Percentiles rank a stretch among this genome's conserved stretches.
phyloP scores from a whole-genome alignment of 2,113 vertebrate species.

The Ellobius talpinus region DNA sequence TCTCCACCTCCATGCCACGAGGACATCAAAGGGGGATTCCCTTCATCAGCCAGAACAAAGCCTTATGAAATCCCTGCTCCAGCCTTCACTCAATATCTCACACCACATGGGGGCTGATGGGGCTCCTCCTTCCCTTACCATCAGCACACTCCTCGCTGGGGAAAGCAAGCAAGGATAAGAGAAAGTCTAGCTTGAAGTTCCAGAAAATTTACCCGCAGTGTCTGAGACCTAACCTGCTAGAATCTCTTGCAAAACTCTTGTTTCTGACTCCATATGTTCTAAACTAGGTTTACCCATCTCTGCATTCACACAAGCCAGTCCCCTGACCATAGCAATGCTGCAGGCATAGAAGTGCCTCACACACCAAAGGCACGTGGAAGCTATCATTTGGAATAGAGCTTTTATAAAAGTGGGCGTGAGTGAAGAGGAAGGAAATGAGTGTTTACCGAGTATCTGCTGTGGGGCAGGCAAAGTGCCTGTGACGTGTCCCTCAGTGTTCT shows the following conservation, averaged over 20 bases:
- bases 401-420: neutral
- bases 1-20: neutral
- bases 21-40: slow-evolving; percentile 63
- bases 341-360: neutral
- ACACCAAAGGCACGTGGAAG: neutral
- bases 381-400: neutral
- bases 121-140: neutral
- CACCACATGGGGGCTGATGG: neutral
- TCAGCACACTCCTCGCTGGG: neutral
- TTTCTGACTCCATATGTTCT: neutral
- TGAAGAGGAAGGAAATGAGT: slow-evolving; percentile 16
- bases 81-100: neutral
- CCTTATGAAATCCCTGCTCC: neutral
- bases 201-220: neutral
- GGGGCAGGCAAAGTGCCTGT: neutral
- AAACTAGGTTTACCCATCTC: neutral
- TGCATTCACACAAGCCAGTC: neutral
- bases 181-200: slow-evolving; percentile 48
- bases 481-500: neutral
- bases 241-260: neutral
- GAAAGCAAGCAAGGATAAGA: neutral
- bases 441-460: neutral
- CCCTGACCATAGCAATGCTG: neutral
- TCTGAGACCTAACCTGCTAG: neutral
- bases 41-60: slow-evolving; percentile 57